Evolutionary conservation across 2,888 invertebrate genomes (phyloP), one percentile per base, ranked within the genome.

Genomic region (Lamellibrachia satsuma): DNA sequence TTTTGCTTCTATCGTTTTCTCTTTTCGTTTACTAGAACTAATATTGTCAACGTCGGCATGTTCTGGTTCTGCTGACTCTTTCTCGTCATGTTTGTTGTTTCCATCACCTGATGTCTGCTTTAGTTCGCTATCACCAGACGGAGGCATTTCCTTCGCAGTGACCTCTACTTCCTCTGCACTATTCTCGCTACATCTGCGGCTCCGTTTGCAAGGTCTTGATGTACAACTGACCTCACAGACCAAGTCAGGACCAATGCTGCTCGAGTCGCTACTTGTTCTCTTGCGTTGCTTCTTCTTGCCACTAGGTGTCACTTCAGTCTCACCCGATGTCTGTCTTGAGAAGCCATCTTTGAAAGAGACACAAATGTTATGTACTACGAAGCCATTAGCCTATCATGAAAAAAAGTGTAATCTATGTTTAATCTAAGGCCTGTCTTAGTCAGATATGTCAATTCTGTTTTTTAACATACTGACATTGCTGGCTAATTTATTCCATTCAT

Each of bases 241-340:
- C 9, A 9, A 55, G 55, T 55, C 55, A 55, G 7, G 55, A 55
- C 55, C 55, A 9, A 75, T 22, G 2, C 75, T 75, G n/a, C 75
- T 75, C 75, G 75, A 75, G 75, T 75, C 75, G n/a, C 75, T 75
- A n/a, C 75, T 75, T n/a, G 75, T 15, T 15, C 11, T 11, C 75
- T 75, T 75, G 75, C 75, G 75, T 75, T n/a, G 75, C 22, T 75
- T 75, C 11, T 75, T 75, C 22, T 75, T 75, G 75, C 75, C 75
- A 75, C 75, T 22, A 75, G 75, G 75, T 75, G 75, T 75, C 75
- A 75, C 75, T n/a, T 75, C 75, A 75, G 75, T 15, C 75, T 75
- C 75, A 22, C 75, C 75, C 15, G 75, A 22, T 2, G 75, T 75
- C 22, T 22, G 75, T 4, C 3, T 75, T 3, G 15, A 4, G 75